Base-by-base conservation (phyloP, 2,113 vertebrate species). In the Silurus asotus region DNA sequence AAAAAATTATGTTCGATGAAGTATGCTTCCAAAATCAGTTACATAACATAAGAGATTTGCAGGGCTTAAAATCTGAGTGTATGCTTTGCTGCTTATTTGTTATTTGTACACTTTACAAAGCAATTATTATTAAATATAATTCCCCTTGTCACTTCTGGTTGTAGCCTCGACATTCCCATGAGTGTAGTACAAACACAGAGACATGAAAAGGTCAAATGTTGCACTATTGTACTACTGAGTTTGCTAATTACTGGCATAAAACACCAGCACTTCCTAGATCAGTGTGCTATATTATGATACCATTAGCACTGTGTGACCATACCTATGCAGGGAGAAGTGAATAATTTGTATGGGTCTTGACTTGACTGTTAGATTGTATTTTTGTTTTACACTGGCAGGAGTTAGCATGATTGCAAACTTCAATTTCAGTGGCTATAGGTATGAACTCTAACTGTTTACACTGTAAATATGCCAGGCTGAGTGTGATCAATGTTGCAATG, bases 401-500 rank as follows among this genome's bases (percentile, higher is more conserved):
- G n/a, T 28, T 56, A 55, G 51, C 13, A 25, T 56, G 53, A 78
- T 58, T 58, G 23, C 19, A 51, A 76, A 51, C 9, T 8, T 53
- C 49, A 53, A 9, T 77, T 56, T 56, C n/a, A 59, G n/a, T 28
- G 51, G 25, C 51, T 28, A 25, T 59, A 28, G 37, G 7, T 77
- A 53, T 79, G 53, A 58, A 79, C 20, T 78, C 13, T 58, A 28
- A 25, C 23, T 56, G 25, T 19, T 77, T 14, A 15, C n/a, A 8
- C 7, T 61, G 53, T 80, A 61, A 61, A 5, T 59, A 15, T 37
- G 45, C 7, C 17, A 75, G 45, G 20, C 20, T 64, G n/a, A 23
- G 13, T 65, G 25, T 45, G 19, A 65, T 86, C 64, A 90, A 48
- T 82, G 62, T 59, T 84, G 69, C 55, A 86, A 49, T 81, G 51